Conservation (phyloP, 1,140 invertebrate species). For the Heliconius eleuchia region DNA sequence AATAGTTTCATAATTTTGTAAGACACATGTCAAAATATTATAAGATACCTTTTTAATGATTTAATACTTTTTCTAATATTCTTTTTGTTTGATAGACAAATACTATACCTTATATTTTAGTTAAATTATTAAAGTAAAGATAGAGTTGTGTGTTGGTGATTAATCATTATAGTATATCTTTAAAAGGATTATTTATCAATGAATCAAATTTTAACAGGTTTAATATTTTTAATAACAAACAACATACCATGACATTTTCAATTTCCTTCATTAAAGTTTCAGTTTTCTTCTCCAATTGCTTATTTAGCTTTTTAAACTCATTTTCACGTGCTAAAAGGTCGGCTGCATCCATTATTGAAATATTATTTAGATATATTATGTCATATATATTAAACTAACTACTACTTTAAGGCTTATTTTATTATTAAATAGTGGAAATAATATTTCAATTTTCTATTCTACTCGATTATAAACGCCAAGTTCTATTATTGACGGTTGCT, state of each 20-base stretch:
- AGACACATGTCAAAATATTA: not conserved
- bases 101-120: no score
- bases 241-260: constrained; percentile 66
- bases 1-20: not conserved
- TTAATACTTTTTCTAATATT: not conserved
- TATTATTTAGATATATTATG: not conserved
- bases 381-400: not conserved
- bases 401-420: not conserved
- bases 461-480: not conserved
- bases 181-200: no score
- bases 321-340: constrained; percentile 69
- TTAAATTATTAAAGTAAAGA: no score
- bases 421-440: not conserved
- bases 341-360: constrained; percentile 55
- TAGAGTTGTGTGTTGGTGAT: no score
- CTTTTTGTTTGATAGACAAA: no score
- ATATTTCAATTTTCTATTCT: not conserved
- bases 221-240: not conserved
- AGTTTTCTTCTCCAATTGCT: constrained; percentile 72
- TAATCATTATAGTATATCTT: no score
- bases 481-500: constrained; percentile 23
- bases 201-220: no score
- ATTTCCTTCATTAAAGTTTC: constrained; percentile 74
- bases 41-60: not conserved
- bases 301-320: constrained; percentile 75